Evolutionary conservation across 1,140 invertebrate genomes (phyloP).

Genomic region (Eumaeus atala): DNA sequence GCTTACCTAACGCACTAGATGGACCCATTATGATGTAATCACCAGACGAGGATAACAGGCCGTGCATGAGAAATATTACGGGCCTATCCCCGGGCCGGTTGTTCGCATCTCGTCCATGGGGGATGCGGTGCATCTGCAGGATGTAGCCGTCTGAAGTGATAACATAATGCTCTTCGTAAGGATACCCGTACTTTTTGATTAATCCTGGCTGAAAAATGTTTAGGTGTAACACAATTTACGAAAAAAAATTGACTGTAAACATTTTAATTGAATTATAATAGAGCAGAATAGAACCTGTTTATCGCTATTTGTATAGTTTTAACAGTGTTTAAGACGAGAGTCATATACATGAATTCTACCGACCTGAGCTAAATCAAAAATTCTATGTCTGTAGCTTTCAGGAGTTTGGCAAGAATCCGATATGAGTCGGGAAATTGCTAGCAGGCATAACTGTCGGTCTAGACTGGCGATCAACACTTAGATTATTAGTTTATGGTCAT

Average conservation of each 20-base stretch:
- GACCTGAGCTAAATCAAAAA: too few relatives aligned
- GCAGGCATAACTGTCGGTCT: too few relatives aligned
- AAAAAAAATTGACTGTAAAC: neutral
- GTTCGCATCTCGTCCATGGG: constrained; percentile 56
- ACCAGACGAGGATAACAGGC: constrained; percentile 74
- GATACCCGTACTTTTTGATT: constrained; percentile 74
- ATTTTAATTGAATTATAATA: neutral
- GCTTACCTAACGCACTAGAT: constrained; percentile 66
- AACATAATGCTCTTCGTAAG: constrained; percentile 73
- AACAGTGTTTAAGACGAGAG: neutral
- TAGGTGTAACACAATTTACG: neutral
- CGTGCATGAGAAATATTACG: constrained; percentile 79
- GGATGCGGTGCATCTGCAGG: constrained; percentile 76
- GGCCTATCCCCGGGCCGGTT: constrained; percentile 35
- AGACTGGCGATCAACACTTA: too few relatives aligned
- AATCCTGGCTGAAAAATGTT: constrained; percentile 65
- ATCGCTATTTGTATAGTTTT: too few relatives aligned
- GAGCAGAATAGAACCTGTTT: neutral
- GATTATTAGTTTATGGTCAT: too few relatives aligned
- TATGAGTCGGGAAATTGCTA: too few relatives aligned
- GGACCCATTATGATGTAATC: constrained; percentile 76
- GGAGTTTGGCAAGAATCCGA: too few relatives aligned
- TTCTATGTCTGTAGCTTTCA: too few relatives aligned
- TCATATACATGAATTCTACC: constrained; percentile 3
- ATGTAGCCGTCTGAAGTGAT: constrained; percentile 79